phyloP scores from a whole-genome alignment of 2,113 vertebrate genomes.

The Actenoides lindsayi region DNA sequence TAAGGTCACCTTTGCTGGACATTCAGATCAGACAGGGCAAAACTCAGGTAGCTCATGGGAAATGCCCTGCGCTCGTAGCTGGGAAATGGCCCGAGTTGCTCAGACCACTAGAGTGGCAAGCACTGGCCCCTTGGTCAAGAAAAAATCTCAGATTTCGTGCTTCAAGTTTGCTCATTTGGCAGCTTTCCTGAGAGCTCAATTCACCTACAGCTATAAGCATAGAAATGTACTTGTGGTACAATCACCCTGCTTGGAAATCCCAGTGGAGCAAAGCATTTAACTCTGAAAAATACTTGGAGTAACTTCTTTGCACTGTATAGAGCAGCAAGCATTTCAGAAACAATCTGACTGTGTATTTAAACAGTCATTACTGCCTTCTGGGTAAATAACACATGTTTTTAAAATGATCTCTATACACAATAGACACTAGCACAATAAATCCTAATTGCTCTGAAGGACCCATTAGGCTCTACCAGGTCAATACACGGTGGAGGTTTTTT shows the following conservation, averaged over 20 bases:
- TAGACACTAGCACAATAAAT: conserved; percentile 57
- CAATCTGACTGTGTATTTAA: conserved; percentile 48
- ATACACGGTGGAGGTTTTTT: background rate
- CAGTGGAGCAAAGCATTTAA: background rate
- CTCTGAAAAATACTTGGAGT: background rate
- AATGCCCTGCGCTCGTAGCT: background rate
- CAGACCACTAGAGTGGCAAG: background rate
- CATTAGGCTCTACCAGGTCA: conserved; percentile 69
- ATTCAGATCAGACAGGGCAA: background rate
- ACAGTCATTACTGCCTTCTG: conserved; percentile 67
- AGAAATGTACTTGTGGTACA: background rate
- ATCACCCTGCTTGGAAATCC: background rate
- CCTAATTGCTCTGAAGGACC: conserved; percentile 75
- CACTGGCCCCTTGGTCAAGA: background rate
- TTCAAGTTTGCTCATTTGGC: conserved; percentile 8
- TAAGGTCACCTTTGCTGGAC: background rate
- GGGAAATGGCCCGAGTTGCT: background rate
- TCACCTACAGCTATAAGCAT: background rate
- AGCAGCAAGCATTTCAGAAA: conserved; percentile 27
- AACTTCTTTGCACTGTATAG: conserved; percentile 7
- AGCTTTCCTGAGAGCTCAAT: background rate
- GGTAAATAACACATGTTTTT: conserved; percentile 69
- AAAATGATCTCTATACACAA: conserved; percentile 60
- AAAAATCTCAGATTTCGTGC: background rate
- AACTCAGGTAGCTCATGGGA: fast-evolving